Percentiles rank a stretch among this genome's conserved stretches.
Evolutionary conservation across 2,113 vertebrate genomes (phyloP).

Genomic region (Acanthisitta chloris): DNA sequence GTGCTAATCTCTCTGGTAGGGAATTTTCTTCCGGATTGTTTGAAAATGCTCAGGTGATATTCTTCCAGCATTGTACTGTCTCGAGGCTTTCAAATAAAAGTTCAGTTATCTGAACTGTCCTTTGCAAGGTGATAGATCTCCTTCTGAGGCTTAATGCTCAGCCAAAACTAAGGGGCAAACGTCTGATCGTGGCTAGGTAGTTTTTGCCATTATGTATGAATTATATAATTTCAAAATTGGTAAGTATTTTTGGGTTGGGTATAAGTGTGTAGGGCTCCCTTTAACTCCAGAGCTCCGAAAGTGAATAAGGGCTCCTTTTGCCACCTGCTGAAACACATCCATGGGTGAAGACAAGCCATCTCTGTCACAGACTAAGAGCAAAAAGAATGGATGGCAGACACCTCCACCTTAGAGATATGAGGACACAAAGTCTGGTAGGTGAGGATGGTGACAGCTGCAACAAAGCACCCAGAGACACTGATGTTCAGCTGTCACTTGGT

Average conservation of each 20-base stretch:
- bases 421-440: neutral
- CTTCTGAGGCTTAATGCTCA: neutral
- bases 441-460: neutral
- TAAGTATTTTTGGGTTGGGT: neutral
- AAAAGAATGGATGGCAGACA: neutral
- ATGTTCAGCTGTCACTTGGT: neutral
- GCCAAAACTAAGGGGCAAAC: neutral
- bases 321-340: neutral
- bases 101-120: neutral
- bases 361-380: neutral
- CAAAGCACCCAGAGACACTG: neutral
- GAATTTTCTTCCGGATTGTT: neutral
- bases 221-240: neutral
- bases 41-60: neutral
- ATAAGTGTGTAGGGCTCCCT: neutral
- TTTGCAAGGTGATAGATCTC: neutral
- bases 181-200: neutral
- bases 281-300: neutral
- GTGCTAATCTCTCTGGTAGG: neutral
- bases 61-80: neutral
- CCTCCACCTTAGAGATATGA: neutral
- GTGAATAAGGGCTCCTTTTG: neutral
- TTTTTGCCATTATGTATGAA: neutral
- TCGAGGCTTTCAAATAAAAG: neutral
- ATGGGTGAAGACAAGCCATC: fast-evolving